These are phyloP conservation scores for Notothenia coriiceps DNA, from an alignment of 2,113 vertebrate species.

Conservation along the genomic window DNA sequence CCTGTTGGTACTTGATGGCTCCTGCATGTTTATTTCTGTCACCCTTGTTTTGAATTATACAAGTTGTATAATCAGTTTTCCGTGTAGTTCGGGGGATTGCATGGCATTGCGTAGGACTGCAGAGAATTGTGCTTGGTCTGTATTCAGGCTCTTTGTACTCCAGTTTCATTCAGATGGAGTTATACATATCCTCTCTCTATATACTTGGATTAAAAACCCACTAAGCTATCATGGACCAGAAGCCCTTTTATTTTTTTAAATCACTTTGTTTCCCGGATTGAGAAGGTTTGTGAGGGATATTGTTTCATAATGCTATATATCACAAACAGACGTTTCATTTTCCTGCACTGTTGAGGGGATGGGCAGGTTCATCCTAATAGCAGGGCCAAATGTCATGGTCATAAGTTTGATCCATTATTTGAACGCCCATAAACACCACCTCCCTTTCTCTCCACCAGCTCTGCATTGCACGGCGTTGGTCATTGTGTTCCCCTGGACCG, in stretches of 20 bases:
- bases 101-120: constrained; percentile 42
- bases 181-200: constrained; percentile 25
- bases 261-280: constrained; percentile 13
- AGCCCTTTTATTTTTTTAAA: constrained; percentile 42
- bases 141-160: constrained; percentile 29
- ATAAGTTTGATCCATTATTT: neutral
- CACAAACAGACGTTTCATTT: constrained; percentile 7
- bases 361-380: neutral
- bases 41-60: constrained; percentile 22
- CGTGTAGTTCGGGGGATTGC: constrained; percentile 36
- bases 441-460: constrained; percentile 76
- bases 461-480: constrained; percentile 88
- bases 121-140: constrained; percentile 28
- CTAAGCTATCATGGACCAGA: constrained; percentile 40
- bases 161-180: constrained; percentile 35
- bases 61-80: constrained; percentile 24
- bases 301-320: neutral
- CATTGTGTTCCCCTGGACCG: constrained; percentile 90
- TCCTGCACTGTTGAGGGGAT: neutral
- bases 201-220: constrained; percentile 54
- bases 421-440: neutral
- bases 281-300: neutral
- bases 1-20: neutral
- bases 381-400: constrained; percentile 1
- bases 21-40: constrained; percentile 27